These are phyloP conservation scores for Yponomeuta plumbellus DNA, from an alignment of 2,888 invertebrate genomes.

Conservation along the genomic window DNA sequence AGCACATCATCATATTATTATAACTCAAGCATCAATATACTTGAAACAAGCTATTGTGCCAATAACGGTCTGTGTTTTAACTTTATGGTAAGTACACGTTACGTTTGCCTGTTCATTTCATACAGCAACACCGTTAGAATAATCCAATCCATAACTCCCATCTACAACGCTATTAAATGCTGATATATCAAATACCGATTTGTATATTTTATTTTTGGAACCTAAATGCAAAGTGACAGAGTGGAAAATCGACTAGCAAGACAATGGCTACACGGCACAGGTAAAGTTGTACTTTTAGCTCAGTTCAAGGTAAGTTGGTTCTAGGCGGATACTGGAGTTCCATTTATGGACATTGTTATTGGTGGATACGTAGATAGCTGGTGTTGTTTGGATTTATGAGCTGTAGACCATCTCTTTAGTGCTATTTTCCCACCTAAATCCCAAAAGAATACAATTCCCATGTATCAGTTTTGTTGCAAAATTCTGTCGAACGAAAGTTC, in stretches of 20 bases:
- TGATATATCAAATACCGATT: neutral
- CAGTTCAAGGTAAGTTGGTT: constrained; percentile 14
- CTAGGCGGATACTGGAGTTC: constrained; percentile 9
- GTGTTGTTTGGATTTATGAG: neutral
- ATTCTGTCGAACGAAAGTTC: no score
- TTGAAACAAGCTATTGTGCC: neutral
- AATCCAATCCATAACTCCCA: constrained; percentile 3
- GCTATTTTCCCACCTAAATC: neutral
- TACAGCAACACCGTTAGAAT: neutral
- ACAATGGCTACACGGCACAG: neutral
- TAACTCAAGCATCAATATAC: neutral
- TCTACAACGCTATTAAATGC: neutral
- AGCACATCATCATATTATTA: neutral
- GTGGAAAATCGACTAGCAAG: constrained; percentile 4
- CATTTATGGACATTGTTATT: constrained; percentile 15
- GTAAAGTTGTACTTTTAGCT: neutral
- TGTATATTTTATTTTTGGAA: neutral
- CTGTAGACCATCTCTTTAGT: neutral
- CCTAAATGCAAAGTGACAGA: neutral
- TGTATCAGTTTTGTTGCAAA: neutral
- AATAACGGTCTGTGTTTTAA: neutral
- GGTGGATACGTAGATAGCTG: constrained; percentile 11
- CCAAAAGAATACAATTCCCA: neutral
- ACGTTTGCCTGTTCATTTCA: neutral
- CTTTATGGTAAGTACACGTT: neutral